These are phyloP conservation scores for Notechis scutatus DNA, from an alignment of 2,113 vertebrate species.

Conservation along the genomic window DNA sequence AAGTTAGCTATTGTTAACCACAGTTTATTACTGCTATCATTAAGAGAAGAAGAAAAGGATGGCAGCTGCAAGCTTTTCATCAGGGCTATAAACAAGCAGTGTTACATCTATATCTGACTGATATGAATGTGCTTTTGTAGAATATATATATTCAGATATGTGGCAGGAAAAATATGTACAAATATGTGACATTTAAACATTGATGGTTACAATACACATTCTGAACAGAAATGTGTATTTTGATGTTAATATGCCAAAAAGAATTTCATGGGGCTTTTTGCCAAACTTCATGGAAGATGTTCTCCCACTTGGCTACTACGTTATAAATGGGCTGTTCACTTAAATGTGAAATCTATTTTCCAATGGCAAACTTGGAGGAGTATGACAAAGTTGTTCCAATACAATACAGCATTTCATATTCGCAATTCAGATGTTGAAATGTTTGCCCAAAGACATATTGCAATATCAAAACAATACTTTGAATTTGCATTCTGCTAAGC, in stretches of 20 bases:
- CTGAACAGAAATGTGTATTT: neutral
- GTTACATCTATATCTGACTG: neutral
- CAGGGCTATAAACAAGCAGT: neutral
- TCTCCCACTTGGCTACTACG: neutral
- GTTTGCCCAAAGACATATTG: constrained; percentile 1
- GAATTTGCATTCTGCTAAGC: neutral
- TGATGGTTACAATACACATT: neutral
- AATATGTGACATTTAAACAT: neutral
- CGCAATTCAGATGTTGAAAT: constrained; percentile 1
- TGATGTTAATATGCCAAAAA: constrained; percentile 10
- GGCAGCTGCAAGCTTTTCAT: neutral
- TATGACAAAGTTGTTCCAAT: constrained; percentile 10
- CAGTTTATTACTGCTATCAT: neutral
- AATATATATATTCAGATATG: neutral
- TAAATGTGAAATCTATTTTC: constrained; percentile 21
- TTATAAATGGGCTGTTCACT: constrained; percentile 6
- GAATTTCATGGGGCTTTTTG: neutral
- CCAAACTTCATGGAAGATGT: neutral
- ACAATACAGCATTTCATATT: constrained; percentile 12
- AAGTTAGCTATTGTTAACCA: neutral
- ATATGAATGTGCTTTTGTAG: neutral
- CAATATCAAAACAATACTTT: neutral
- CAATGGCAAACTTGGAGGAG: neutral
- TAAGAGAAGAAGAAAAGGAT: neutral
- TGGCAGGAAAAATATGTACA: neutral